Evolutionary conservation across 2,888 invertebrate species (phyloP), one percentile per base, ranked within the genome.

Genomic region (Tryphoninae sp.): DNA sequence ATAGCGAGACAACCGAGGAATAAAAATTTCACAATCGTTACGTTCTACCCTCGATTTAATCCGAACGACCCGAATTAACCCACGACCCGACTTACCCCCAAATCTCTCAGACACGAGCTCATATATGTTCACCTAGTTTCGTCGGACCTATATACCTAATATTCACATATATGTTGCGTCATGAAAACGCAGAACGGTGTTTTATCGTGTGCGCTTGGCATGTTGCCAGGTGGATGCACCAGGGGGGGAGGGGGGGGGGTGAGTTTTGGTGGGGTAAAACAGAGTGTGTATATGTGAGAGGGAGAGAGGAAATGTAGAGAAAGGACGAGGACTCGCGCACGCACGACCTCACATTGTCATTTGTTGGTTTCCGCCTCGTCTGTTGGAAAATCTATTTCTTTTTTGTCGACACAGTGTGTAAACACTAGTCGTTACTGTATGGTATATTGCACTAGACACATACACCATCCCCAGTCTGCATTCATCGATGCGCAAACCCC

Each of bases 341-440:
- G 87, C 87, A 87, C 86, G 87, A 87, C 86, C 86, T 88, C 87
- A 86, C 88, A 85, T 87, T 83, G 87, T 87, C 88, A 88, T 89
- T 89, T 88, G 88, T 89, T 88, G 86, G 86, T 88, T 89, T 89
- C 88, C 89, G 88, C 89, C 88, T 89, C 89, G 89, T 90, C 88
- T 89, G 89, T 86, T 84, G 87, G 89, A 89, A 90, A 90, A 90
- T 90, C 89, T 89, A 89, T 90, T 90, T 90, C 89, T 89, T 89
- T 45, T 87, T 86, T 71, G 78, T 82, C 75, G 80, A 80, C 76
- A 78, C 78, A 78, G 71, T 80, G 75, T 83, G 83, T 78, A 83
- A 84, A 83, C 83, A 81, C 78, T 73, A 61, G 62, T 72, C 71
- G 69, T 42, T 61, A 61, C 62, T 71, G 42, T 69, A 68, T 53